Conservation (phyloP, 2,797 vertebrate genomes). For the Linurgus olivaceus region DNA sequence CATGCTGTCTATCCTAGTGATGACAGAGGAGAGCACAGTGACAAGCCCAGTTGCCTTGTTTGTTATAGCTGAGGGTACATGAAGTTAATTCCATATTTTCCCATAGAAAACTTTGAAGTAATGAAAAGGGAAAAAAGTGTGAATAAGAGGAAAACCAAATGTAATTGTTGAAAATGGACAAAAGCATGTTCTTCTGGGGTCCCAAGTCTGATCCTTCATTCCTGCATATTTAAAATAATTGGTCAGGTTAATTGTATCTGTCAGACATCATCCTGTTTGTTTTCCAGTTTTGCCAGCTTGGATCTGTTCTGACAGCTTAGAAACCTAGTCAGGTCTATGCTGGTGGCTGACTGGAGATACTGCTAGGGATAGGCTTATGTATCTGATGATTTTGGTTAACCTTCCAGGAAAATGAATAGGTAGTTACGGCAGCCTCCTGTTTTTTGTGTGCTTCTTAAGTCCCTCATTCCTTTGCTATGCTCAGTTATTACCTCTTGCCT, state of each 20-base stretch:
- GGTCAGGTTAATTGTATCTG: neutral
- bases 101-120: neutral
- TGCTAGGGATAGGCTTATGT: neutral
- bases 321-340: neutral
- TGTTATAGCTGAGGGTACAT: neutral
- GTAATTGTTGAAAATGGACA: neutral
- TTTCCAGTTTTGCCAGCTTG: neutral
- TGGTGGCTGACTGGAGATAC: neutral
- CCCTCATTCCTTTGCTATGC: rapidly evolving
- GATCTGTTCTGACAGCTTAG: neutral
- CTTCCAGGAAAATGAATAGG: neutral
- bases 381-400: neutral
- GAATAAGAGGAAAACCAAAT: neutral
- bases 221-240: neutral
- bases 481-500: neutral
- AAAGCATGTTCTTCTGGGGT: neutral
- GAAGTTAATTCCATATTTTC: neutral
- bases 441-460: neutral
- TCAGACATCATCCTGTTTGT: neutral
- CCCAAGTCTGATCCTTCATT: neutral
- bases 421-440: neutral
- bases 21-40: neutral
- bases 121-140: neutral
- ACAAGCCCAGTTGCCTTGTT: neutral
- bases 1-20: neutral